Base-by-base conservation (phyloP, 2,888 invertebrate species). In the Stratiomys singularior region DNA sequence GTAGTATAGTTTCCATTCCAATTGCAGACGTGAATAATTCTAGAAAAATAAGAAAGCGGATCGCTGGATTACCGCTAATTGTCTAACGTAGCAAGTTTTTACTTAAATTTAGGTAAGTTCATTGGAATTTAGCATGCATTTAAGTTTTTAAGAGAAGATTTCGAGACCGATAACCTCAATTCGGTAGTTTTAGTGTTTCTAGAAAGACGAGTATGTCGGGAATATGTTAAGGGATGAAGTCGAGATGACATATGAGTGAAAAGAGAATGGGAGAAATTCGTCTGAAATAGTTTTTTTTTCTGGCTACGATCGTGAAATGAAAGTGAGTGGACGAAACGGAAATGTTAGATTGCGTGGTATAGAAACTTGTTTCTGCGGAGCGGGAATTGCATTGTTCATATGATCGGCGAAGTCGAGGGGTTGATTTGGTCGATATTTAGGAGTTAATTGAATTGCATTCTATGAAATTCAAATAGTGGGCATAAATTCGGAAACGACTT, bases 81-180 rank as follows among this genome's bases (percentile, higher is more conserved):
- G 23, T 69, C 47, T 23, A 27, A 3, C 21, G 47, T 46, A 25
- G 13, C 44, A 46, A 27, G 47, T 47, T 21, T 67, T 18, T 47
- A 47, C 15, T 3, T 9, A 69, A 46, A 47, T 44, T 58, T 56
- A 37, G 74, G 74, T 74, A 60, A 74, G 74, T 74, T 74, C 28
- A 37, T 28, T 30, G 60, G 21, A 60, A 60, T 28, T 7, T 25
- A 13, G 18, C 3, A 37, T 37, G 30, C 18, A 3, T 4, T 52
- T 15, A 52, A 52, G 15, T 13, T 52, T 52, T 21, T 13, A 28
- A 25, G 71, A 72, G n/a, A 69, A 72, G 71, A 56, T 11, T 1
- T 52, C 11, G 30, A 28, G 5, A 37, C 37, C 28, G 28, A 27
- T 72, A 72, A 72, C 71, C 71, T 72, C 27, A 72, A 72, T 21